A percentile compares a stretch with the other conserved stretches of the same genome.
These are phyloP conservation scores for Pangasius djambal DNA, from an alignment of 2,797 vertebrate species.

Conservation along the genomic window DNA sequence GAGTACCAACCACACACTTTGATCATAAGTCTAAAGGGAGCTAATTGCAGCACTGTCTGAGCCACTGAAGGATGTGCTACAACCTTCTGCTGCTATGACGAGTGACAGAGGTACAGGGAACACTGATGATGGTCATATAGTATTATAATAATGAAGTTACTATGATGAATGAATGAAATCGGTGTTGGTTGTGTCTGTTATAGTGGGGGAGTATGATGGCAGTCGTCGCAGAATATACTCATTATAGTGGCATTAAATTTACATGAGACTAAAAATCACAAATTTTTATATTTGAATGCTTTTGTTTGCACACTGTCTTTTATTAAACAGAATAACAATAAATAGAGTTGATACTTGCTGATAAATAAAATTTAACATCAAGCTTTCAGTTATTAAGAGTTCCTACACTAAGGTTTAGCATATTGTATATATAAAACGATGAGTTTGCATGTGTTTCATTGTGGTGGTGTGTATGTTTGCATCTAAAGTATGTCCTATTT, in stretches of 20 bases:
- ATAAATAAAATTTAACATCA: not conserved
- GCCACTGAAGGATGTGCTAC: constrained; percentile 34
- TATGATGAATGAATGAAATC: not conserved
- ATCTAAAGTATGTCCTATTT: not conserved
- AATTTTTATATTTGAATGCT: too few relatives aligned
- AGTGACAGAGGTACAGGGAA: not conserved
- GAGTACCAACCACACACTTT: constrained; percentile 14
- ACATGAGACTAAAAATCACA: not conserved
- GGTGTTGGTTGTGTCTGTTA: not conserved
- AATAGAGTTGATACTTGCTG: not conserved
- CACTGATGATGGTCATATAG: not conserved
- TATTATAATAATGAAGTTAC: not conserved
- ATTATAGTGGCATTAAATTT: not conserved
- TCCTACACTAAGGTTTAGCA: not conserved
- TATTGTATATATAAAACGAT: not conserved
- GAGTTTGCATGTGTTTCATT: not conserved
- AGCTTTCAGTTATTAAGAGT: not conserved
- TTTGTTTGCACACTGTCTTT: not conserved
- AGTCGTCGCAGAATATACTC: too few relatives aligned
- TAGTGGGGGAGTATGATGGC: not conserved
- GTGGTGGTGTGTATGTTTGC: not conserved
- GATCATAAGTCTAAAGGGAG: constrained; percentile 44
- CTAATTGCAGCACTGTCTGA: constrained; percentile 30
- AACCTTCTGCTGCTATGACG: constrained; percentile 3
- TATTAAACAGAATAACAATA: not conserved